Conservation (phyloP, 53 echinoderm and acorn worm species). For the Holothuria leucospilota region DNA sequence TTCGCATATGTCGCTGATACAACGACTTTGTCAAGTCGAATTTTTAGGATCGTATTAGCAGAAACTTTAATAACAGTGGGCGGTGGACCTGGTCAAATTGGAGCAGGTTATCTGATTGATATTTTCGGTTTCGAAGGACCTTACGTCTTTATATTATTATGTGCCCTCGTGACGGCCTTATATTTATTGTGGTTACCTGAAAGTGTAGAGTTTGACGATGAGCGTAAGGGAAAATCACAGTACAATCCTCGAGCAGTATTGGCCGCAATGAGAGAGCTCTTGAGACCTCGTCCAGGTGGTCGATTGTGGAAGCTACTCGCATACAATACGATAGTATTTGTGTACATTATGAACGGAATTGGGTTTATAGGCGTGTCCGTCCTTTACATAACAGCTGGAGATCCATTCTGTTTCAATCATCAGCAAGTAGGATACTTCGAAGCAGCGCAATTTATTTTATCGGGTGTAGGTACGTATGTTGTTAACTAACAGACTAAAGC, state of each 20-base stretch:
- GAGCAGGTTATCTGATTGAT: conserved; percentile 51
- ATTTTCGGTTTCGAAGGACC: conserved; percentile 44
- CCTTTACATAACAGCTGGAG: conserved; percentile 55
- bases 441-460: conserved; percentile 35
- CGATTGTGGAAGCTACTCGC: conserved; percentile 66
- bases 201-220: conserved; percentile 40
- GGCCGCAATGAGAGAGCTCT: conserved; percentile 37
- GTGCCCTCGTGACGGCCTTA: conserved; percentile 34
- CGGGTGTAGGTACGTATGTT: conserved; percentile 55
- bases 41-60: conserved; percentile 55
- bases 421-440: conserved; percentile 62
- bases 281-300: conserved; percentile 54
- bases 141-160: conserved; percentile 49
- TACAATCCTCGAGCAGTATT: conserved; percentile 15
- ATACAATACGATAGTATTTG: conserved; percentile 60
- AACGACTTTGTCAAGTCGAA: conserved; percentile 42
- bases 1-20: conserved; percentile 70
- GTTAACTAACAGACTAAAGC: too few species aligned
- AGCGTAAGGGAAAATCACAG: conserved; percentile 27
- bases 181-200: conserved; percentile 61
- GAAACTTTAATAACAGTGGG: conserved; percentile 45
- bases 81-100: conserved; percentile 56
- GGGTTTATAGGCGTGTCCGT: conserved; percentile 32
- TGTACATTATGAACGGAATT: conserved; percentile 35
- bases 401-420: conserved; percentile 71